Evolutionary conservation across 2,888 invertebrate species (phyloP).

Genomic region (Auanema sp.): DNA sequence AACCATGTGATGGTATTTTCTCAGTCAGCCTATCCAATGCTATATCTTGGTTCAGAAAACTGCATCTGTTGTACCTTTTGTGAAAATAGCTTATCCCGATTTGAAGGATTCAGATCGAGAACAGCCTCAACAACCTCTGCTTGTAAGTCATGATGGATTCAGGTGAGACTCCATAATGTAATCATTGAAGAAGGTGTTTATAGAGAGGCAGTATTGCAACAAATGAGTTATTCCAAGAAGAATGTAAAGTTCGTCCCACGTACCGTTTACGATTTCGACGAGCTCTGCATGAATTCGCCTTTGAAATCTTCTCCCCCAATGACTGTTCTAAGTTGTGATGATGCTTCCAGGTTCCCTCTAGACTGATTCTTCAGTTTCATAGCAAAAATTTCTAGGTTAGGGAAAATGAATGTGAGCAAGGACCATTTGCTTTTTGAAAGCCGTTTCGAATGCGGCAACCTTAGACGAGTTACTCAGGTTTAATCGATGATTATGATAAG

Average conservation of each 20-base stretch:
- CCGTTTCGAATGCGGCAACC: slow-evolving; percentile 83
- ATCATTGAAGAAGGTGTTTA: not conserved
- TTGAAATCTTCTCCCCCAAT: slow-evolving; percentile 9
- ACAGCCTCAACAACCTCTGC: slow-evolving; percentile 26
- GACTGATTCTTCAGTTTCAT: not conserved
- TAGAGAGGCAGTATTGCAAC: slow-evolving; percentile 71
- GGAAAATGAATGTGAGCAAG: slow-evolving; percentile 46
- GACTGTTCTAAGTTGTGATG: slow-evolving; percentile 14
- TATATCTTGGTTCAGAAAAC: slow-evolving; percentile 39
- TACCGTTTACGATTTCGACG: slow-evolving; percentile 77
- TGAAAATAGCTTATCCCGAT: slow-evolving; percentile 53
- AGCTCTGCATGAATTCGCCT: slow-evolving; percentile 60
- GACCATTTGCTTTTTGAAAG: slow-evolving; percentile 76
- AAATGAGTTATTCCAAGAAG: slow-evolving; percentile 75
- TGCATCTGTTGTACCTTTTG: slow-evolving; percentile 44
- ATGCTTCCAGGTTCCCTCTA: slow-evolving; percentile 12
- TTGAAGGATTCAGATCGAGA: slow-evolving; percentile 33
- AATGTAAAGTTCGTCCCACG: slow-evolving; percentile 71
- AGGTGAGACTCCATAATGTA: slow-evolving; percentile 7
- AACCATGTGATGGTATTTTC: too few relatives aligned
- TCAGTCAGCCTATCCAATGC: too few relatives aligned
- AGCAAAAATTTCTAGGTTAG: slow-evolving; percentile 12
- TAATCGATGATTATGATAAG: slow-evolving; percentile 14
- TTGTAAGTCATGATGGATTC: slow-evolving; percentile 18
- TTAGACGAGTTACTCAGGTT: slow-evolving; percentile 80